Evolutionary conservation across 2,888 invertebrate species (phyloP), one percentile per base, ranked within the genome.

Genomic region (Galerucella calmariensis): DNA sequence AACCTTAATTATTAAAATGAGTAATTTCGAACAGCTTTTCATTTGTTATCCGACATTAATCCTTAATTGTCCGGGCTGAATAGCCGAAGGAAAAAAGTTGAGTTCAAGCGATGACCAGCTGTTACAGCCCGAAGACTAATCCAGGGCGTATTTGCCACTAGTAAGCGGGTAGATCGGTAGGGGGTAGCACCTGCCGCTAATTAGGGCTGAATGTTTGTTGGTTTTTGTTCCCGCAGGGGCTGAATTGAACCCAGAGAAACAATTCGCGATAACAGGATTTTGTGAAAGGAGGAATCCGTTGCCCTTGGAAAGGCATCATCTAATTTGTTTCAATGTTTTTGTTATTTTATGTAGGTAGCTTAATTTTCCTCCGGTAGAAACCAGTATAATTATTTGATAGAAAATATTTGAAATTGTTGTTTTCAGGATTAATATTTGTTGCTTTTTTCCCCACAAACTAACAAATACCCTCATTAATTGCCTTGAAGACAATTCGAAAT

Each of bases 81-180:
- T 35, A 35, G 2, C 11, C 8, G 56, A 27, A 41, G 44, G 46
- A 58, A 35, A 72, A 66, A 66, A 66, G 56, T 71, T 71, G 11
- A 66, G 59, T 48, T 67, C 46, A 24, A 24, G 41, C 48, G 72
- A 72, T 72, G 72, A 67, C 72, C 66, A 67, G 16, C 24, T 66
- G 62, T 66, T 58, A 71, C 65, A 20, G 65, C 56, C 16, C 20
- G 27, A 44, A 35, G 63, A 73, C 73, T 73, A 72, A 73, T 69
- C 56, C 69, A 20, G 27, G 73, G 73, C 72, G 75, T 75, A 56
- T 65, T 73, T 75, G 41, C 62, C 72, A 73, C 73, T 75, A 73
- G 75, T 73, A 75, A 73, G 69, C 69, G 75, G 75, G 75, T 73
- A 66, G 59, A 48, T 58, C 46, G 48, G 48, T 46, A 48, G 41